Percentiles rank a stretch among this genome's conserved stretches.
phyloP scores from a whole-genome alignment of 2,888 invertebrate species.

The Acleris cristana region DNA sequence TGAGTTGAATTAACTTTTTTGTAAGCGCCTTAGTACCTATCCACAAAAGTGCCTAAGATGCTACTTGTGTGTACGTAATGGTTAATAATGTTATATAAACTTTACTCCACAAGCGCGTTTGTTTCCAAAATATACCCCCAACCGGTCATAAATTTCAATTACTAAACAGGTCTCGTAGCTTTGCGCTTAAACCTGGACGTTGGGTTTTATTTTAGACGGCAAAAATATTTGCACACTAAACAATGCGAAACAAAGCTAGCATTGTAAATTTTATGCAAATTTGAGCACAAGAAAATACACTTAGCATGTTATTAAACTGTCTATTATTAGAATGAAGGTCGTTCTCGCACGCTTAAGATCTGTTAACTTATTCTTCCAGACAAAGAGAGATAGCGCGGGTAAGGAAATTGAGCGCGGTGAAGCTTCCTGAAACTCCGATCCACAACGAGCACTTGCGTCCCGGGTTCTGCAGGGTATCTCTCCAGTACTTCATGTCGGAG shows the following conservation, averaged over 20 bases:
- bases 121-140: slow-evolving; percentile 16
- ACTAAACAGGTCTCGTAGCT: slow-evolving; percentile 9
- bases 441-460: slow-evolving; percentile 90
- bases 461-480: slow-evolving; percentile 92
- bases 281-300: slow-evolving; percentile 26
- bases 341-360: slow-evolving; percentile 1
- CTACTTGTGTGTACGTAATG: neutral
- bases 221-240: slow-evolving; percentile 22
- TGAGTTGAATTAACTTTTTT: too few species aligned
- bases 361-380: slow-evolving; percentile 56
- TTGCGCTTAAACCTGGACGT: slow-evolving; percentile 5
- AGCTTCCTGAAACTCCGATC: slow-evolving; percentile 72
- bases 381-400: slow-evolving; percentile 75
- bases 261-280: slow-evolving; percentile 25
- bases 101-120: neutral
- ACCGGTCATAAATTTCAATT: slow-evolving; percentile 1
- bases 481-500: slow-evolving; percentile 93
- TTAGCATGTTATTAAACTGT: slow-evolving; percentile 13
- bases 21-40: too few species aligned
- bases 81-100: neutral
- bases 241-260: slow-evolving; percentile 15
- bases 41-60: neutral
- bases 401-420: slow-evolving; percentile 71
- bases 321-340: slow-evolving; percentile 23
- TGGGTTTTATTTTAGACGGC: slow-evolving; percentile 5